These are phyloP conservation scores for Terrapene triunguis DNA, from an alignment of 2,113 vertebrate genomes.

Conservation along the genomic window DNA sequence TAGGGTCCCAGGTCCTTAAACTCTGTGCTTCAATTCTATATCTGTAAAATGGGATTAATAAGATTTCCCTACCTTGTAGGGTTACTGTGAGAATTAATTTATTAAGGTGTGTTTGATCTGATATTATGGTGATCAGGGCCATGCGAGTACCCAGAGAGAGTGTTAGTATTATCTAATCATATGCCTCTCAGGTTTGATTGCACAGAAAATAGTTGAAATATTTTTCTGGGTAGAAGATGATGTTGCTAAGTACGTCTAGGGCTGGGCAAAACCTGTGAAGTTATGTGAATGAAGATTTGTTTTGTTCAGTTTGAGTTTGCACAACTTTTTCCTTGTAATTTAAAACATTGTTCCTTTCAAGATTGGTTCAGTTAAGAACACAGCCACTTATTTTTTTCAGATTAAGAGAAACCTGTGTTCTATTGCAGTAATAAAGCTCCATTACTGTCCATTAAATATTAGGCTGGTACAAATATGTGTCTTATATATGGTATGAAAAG, in stretches of 20 bases:
- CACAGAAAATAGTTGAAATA: background rate
- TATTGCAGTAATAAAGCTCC: background rate
- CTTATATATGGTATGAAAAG: background rate
- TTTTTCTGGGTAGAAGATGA: background rate
- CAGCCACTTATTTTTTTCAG: background rate
- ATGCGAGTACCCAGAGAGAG: background rate
- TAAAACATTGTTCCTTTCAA: background rate
- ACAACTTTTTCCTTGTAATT: background rate
- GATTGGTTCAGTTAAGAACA: background rate
- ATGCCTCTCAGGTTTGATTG: background rate
- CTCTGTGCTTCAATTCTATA: background rate
- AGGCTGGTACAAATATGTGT: background rate
- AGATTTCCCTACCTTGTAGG: accelerated
- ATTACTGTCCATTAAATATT: background rate
- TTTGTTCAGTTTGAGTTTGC: background rate
- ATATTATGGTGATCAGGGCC: background rate
- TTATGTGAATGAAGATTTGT: background rate
- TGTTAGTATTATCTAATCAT: background rate
- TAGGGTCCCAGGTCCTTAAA: background rate
- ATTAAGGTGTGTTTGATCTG: background rate
- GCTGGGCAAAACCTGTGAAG: background rate
- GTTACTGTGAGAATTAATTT: background rate
- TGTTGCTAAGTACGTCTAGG: background rate
- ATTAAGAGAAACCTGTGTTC: background rate
- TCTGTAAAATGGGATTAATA: background rate